Evolutionary conservation across 2,797 vertebrate genomes (phyloP), one percentile per base, ranked within the genome.

Genomic region (Gouania willdenowi): DNA sequence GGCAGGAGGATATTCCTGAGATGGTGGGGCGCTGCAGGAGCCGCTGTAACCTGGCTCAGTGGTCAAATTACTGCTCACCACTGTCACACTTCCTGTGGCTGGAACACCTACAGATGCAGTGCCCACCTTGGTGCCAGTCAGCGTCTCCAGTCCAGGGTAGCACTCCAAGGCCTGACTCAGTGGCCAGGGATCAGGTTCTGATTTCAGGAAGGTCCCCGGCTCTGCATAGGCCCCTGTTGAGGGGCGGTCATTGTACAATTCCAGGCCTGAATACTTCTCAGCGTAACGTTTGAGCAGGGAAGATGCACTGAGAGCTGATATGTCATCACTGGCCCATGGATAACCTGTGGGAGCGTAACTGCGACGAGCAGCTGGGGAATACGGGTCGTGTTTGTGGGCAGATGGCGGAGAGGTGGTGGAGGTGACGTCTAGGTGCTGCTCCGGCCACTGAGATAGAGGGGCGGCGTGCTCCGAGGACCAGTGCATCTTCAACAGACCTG

Each of bases 401-500:
- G 82, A 76, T 0, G 93, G 92, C 0, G 93, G 92, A 3, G 93
- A 93, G 36, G 94, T 97, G 9, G 94, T 95, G 48, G 94, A 97
- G 59, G 94, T 94, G 65, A 98, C 92, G 20, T 98, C 95, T 30
- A 97, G 88, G 88, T 97, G 94, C 87, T 98, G 94, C 89, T 98
- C 94, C 55, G 93, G 93, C 94, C 95, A 97, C 90, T 96, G 94
- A 89, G 90, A 91, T 70, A 95, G 86, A 73, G 93, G 89, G 89
- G 93, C 91, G 71, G 86, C 84, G 89, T 97, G 93, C 85, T 97
- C 94, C 78, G 93, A 93, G 91, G 94, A 95, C 95, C 95, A 98
- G 92, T 97, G 94, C 95, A 98, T 98, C 91, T 95, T 98, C 87
- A 75, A 92, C 81, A 94, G 87, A 90, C 85, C 95, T 97, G 71